Evolutionary conservation across 2,113 vertebrate species (phyloP).

Genomic region (Crotalus horridus): DNA sequence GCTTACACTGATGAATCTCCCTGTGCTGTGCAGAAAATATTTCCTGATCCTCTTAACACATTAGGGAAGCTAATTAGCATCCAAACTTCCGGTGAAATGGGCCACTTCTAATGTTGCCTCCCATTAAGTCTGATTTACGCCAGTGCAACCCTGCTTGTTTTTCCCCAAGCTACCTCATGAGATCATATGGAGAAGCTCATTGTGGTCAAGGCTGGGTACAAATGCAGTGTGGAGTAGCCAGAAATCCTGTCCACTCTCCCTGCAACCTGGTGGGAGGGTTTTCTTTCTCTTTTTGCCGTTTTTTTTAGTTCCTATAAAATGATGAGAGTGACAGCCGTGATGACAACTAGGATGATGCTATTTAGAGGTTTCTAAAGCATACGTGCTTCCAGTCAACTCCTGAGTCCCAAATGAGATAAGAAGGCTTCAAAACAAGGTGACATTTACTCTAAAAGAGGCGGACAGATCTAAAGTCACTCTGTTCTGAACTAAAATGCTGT

Average conservation of each 20-base stretch:
- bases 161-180: neutral
- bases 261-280: too few species aligned
- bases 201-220: neutral
- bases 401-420: neutral
- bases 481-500: neutral
- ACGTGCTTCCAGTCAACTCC: neutral
- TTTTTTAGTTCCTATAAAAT: neutral
- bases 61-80: conserved; percentile 2
- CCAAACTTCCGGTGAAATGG: neutral
- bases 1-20: neutral
- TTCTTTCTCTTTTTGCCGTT: neutral
- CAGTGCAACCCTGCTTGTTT: neutral
- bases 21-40: neutral
- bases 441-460: neutral
- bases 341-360: neutral
- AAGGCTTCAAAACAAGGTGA: neutral
- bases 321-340: neutral
- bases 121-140: neutral
- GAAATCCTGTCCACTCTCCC: neutral
- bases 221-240: neutral
- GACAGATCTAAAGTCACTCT: neutral
- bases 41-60: neutral
- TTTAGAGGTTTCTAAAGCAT: neutral
- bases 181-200: neutral
- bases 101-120: neutral